These are phyloP conservation scores for Nephila pilipes DNA, from an alignment of 1,140 invertebrate genomes.

Conservation along the genomic window DNA sequence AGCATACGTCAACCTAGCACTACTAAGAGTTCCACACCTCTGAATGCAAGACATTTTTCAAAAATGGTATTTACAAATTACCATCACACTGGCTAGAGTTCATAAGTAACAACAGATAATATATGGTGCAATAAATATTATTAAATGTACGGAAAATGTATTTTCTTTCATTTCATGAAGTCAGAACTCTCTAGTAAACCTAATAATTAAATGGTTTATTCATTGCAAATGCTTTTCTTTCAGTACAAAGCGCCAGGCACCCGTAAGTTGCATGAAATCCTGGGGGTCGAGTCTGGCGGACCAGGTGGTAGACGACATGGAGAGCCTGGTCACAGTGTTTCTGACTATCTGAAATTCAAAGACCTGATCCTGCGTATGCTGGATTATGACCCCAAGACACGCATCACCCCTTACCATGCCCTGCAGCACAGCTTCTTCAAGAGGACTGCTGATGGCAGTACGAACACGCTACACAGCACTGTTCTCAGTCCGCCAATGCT, in stretches of 20 bases:
- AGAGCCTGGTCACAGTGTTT: constrained; percentile 96
- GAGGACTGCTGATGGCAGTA: constrained; percentile 95
- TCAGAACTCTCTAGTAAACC: no score
- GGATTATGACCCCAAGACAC: constrained; percentile 97
- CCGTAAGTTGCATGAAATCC: constrained; percentile 83
- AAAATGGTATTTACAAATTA: no score
- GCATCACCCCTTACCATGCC: constrained; percentile 98
- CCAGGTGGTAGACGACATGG: constrained; percentile 93
- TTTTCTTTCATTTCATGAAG: no score
- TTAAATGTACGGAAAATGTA: no score
- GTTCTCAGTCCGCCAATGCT: constrained; percentile 85
- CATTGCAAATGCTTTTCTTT: neutral
- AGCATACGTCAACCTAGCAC: no score
- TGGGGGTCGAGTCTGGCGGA: constrained; percentile 94
- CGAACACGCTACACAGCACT: constrained; percentile 88
- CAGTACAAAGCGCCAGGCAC: constrained; percentile 86
- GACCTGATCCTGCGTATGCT: constrained; percentile 98
- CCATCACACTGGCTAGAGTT: no score
- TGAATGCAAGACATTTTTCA: no score
- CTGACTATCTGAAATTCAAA: constrained; percentile 99
- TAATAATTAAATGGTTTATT: no score
- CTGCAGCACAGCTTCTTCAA: constrained; percentile 98
- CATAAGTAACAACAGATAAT: no score
- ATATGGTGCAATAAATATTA: no score
- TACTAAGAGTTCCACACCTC: no score